Base-by-base conservation (phyloP, 2,113 vertebrate genomes). In the Cranoglanis bouderius region DNA sequence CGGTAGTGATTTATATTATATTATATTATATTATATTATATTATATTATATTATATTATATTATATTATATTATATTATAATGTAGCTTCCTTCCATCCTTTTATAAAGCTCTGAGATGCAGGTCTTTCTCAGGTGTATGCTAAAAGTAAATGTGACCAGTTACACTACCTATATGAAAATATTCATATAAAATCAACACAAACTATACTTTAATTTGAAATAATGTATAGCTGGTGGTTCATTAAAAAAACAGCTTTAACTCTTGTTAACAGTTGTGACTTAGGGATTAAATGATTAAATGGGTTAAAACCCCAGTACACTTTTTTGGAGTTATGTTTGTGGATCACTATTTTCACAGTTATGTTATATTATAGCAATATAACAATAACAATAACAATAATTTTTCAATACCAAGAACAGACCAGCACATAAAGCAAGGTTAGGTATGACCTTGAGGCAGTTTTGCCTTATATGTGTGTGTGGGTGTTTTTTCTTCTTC, bases 351-450 rank as follows among this genome's bases (percentile, higher is more conserved):
- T 75, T 12, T 75, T 29, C 24, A 43, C 4, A 72, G 18, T 29
- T 43, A 40, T 12, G 12, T 24, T 67, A 16, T 32, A 13, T n/a
- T n/a, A n/a, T n/a, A n/a, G n/a, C n/a, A n/a, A n/a, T n/a, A n/a
- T n/a, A n/a, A n/a, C n/a, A n/a, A n/a, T n/a, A 43, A 43, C 43
- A 3, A 43, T 43, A 49, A 49, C 46, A 16, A 75, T 75, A 88
- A 80, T 82, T 74, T 75, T 75, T 57, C 40, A 55, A 72, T 51
- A 75, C 53, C 75, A 51, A 74, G 77, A 43, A 65, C 49, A 72
- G 74, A 67, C 53, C 51, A 35, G 55, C n/a, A 63, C 32, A 74
- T 87, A 84, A 90, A 87, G 83, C 82, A 19, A 35, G 21, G 46
- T 40, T 57, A 78, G 61, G 38, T 67, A 82, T 88, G 46, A 82